Evolutionary conservation across 2,797 vertebrate genomes (phyloP).

Genomic region (Periophthalmus magnuspinnatus): DNA sequence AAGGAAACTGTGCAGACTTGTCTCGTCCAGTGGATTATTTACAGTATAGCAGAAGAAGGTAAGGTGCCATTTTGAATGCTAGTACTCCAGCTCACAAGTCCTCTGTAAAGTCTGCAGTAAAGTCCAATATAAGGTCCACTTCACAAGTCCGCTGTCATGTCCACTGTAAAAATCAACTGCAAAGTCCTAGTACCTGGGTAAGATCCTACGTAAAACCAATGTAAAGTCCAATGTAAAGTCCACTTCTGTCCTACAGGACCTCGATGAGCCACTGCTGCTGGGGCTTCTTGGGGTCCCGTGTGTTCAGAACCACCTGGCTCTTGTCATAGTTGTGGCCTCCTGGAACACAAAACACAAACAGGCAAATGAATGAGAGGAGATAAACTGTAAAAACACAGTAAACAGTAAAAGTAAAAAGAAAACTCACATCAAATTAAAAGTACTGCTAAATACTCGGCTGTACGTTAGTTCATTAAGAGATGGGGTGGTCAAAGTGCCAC

Average conservation of each 20-base stretch:
- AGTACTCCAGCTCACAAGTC: neutral
- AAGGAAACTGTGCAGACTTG: neutral
- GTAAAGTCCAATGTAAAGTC: neutral
- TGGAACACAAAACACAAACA: slow-evolving; percentile 58
- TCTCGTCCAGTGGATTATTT: neutral
- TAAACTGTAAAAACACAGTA: neutral
- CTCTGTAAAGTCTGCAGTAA: neutral
- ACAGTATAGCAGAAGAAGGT: neutral
- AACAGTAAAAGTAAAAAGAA: neutral
- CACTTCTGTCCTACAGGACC: slow-evolving; percentile 71
- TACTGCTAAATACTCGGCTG: too few species aligned
- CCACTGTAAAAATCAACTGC: too few species aligned
- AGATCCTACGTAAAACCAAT: too few species aligned
- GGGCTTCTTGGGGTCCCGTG: slow-evolving; percentile 73
- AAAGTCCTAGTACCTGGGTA: neutral
- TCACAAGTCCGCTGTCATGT: too few species aligned
- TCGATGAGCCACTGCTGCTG: slow-evolving; percentile 87
- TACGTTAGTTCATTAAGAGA: too few species aligned
- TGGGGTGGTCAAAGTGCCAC: too few species aligned
- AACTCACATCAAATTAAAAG: too few species aligned
- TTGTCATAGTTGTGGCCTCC: slow-evolving; percentile 87
- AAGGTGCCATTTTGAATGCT: neutral
- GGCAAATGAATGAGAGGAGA: neutral
- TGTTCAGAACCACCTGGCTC: slow-evolving; percentile 86
- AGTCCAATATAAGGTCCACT: neutral